Evolutionary conservation across 2,113 vertebrate genomes (phyloP).

Genomic region (Apteryx mantelli): DNA sequence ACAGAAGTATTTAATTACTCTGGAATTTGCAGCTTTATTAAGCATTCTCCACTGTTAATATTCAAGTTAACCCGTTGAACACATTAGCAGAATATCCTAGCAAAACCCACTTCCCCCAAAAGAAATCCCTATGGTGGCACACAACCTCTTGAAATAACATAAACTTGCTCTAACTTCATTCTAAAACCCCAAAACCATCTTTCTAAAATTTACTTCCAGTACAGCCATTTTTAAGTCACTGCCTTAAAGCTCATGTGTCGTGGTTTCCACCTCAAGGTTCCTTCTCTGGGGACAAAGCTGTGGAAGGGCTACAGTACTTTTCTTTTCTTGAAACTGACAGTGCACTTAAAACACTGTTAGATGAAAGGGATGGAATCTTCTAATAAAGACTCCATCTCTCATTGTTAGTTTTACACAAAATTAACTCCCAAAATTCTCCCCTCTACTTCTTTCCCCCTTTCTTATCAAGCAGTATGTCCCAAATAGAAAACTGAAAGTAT

Average conservation of each 20-base stretch:
- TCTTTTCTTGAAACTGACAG: neutral
- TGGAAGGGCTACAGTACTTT: rapidly evolving
- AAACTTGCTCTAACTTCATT: neutral
- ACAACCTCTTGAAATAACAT: neutral
- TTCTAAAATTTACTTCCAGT: neutral
- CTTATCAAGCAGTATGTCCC: neutral
- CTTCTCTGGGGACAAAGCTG: neutral
- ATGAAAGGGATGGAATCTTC: neutral
- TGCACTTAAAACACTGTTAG: neutral
- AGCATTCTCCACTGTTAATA: neutral
- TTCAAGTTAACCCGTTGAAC: neutral
- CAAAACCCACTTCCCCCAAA: neutral
- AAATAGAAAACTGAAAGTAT: neutral
- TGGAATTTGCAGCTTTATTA: neutral
- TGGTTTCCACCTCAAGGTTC: neutral
- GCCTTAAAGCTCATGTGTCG: neutral
- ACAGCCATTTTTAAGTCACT: neutral
- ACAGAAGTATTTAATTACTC: neutral
- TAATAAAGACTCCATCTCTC: neutral
- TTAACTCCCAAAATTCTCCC: neutral
- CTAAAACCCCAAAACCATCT: neutral
- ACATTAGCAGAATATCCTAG: neutral
- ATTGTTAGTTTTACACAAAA: neutral
- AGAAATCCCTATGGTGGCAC: neutral
- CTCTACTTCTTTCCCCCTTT: neutral